phyloP scores from a whole-genome alignment of 2,113 vertebrate genomes.

The pig (Sus scrofa) region T2T-Sscrofa CM000819.6:121295501-121296000 shows the following conservation, averaged over 20 bases:
- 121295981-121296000: not conserved
- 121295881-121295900: not conserved
- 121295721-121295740: not conserved
- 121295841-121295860: not conserved
- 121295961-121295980: not conserved
- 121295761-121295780: not conserved
- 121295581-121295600: not conserved
- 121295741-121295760: not conserved
- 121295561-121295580: not conserved
- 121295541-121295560: not conserved
- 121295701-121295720: not conserved
- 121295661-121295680: not conserved
- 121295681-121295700: not conserved
- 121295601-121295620: not conserved
- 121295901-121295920: not conserved
- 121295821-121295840: not conserved
- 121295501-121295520: not conserved
- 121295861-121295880: not conserved
- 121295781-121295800: not conserved
- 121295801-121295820: not conserved
- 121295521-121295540: not conserved
- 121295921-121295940: not conserved
- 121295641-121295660: not conserved
- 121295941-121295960: not conserved
- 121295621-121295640: not conserved